Conservation (phyloP, 2,797 vertebrate genomes). For the Sebastes taczanowskii region DNA sequence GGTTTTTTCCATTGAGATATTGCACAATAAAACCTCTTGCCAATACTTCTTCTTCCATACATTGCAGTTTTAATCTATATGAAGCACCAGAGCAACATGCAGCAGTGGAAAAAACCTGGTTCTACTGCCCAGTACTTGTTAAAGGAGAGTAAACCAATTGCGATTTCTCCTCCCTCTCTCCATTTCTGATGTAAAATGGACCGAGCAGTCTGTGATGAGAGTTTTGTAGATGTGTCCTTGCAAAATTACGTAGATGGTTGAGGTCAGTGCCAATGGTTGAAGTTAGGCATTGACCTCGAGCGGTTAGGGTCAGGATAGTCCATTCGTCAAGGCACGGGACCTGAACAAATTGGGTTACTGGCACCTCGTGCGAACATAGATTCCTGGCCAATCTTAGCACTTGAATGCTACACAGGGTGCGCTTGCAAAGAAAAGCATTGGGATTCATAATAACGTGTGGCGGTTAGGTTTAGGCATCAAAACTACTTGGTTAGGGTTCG, state of each 20-base stretch:
- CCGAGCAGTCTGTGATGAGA: neutral
- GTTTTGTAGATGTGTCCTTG: neutral
- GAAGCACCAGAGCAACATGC: neutral
- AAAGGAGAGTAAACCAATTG: neutral
- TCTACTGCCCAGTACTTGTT: neutral
- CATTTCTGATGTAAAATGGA: neutral
- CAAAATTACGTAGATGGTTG: neutral
- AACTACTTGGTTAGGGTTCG: too few species aligned
- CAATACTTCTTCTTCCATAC: constrained; percentile 11
- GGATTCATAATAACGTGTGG: too few species aligned
- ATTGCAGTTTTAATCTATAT: neutral
- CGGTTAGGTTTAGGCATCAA: too few species aligned
- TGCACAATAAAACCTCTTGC: constrained; percentile 36
- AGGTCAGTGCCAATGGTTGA: too few species aligned
- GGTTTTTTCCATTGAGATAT: constrained; percentile 17
- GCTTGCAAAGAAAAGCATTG: too few species aligned
- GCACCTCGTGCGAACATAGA: too few species aligned
- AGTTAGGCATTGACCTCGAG: too few species aligned
- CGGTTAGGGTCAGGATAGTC: too few species aligned
- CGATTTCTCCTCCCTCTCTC: neutral
- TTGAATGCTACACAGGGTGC: too few species aligned
- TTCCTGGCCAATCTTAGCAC: too few species aligned
- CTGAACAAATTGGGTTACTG: too few species aligned
- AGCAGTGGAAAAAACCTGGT: neutral
- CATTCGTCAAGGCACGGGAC: too few species aligned